phyloP scores from a whole-genome alignment of 2,888 invertebrate genomes.

The Cheiracanthium punctorium region DNA sequence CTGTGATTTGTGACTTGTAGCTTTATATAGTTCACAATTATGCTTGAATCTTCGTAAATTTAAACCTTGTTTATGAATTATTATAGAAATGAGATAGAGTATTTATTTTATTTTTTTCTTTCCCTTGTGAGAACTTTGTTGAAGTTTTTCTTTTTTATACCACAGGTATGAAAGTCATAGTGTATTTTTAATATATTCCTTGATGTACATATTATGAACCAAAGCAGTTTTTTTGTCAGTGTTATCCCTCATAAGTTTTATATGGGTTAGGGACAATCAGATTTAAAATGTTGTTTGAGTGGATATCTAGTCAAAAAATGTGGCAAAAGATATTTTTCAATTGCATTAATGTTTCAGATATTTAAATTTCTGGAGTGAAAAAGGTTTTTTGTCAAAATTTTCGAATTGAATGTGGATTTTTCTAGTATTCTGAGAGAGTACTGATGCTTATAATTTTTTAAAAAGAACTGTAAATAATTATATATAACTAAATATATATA shows the following conservation, averaged over 20 bases:
- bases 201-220: slow-evolving; percentile 67
- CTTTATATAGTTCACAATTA: slow-evolving; percentile 62
- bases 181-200: slow-evolving; percentile 69
- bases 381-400: slow-evolving; percentile 60
- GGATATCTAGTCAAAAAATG: slow-evolving; percentile 68
- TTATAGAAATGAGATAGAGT: slow-evolving; percentile 64
- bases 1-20: slow-evolving; percentile 69
- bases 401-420: slow-evolving; percentile 58
- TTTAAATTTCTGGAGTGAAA: slow-evolving; percentile 44
- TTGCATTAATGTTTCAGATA: slow-evolving; percentile 62
- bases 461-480: slow-evolving; percentile 43
- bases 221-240: slow-evolving; percentile 63
- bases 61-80: slow-evolving; percentile 53
- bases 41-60: slow-evolving; percentile 61
- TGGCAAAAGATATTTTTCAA: slow-evolving; percentile 68
- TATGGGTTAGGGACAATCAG: slow-evolving; percentile 70
- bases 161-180: slow-evolving; percentile 67
- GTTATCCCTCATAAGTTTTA: slow-evolving; percentile 67
- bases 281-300: slow-evolving; percentile 68
- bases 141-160: slow-evolving; percentile 61
- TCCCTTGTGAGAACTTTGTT: slow-evolving; percentile 58
- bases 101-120: slow-evolving; percentile 53
- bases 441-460: slow-evolving; percentile 65
- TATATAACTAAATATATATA: slow-evolving; percentile 62
- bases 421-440: slow-evolving; percentile 48